Evolutionary conservation across 2,888 invertebrate species (phyloP).

Genomic region (Metallyticus violacea): DNA sequence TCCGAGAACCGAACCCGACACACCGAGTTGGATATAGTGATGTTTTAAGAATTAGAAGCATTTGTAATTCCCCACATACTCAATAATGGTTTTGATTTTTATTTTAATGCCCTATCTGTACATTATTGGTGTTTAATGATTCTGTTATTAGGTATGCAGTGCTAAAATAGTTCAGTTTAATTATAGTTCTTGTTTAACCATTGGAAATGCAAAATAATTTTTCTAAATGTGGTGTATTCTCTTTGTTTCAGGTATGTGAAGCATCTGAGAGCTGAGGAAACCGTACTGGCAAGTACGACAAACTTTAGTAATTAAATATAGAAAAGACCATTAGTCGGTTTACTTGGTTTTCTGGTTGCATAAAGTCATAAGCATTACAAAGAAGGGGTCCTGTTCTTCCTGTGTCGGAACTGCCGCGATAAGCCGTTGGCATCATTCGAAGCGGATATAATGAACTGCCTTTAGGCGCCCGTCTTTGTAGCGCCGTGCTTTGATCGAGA

Average conservation of each 20-base stretch:
- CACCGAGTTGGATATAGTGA: too few relatives aligned
- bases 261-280: neutral
- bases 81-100: too few relatives aligned
- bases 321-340: neutral
- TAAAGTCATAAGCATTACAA: neutral
- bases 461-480: neutral
- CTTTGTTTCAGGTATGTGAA: neutral
- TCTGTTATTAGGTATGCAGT: too few relatives aligned
- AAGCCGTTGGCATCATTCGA: neutral
- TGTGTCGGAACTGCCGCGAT: neutral
- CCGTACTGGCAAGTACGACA: neutral
- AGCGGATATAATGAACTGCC: neutral
- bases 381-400: neutral
- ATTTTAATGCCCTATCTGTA: too few relatives aligned
- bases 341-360: neutral
- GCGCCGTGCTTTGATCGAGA: neutral
- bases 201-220: too few relatives aligned
- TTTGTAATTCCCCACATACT: too few relatives aligned
- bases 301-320: neutral
- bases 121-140: too few relatives aligned
- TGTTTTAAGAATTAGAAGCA: too few relatives aligned
- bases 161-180: too few relatives aligned
- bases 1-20: too few relatives aligned
- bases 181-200: too few relatives aligned
- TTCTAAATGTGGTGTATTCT: too few relatives aligned